These are phyloP conservation scores for Himalopsyche kuldschensis DNA, from an alignment of 2,888 invertebrate species.

Conservation along the genomic window DNA sequence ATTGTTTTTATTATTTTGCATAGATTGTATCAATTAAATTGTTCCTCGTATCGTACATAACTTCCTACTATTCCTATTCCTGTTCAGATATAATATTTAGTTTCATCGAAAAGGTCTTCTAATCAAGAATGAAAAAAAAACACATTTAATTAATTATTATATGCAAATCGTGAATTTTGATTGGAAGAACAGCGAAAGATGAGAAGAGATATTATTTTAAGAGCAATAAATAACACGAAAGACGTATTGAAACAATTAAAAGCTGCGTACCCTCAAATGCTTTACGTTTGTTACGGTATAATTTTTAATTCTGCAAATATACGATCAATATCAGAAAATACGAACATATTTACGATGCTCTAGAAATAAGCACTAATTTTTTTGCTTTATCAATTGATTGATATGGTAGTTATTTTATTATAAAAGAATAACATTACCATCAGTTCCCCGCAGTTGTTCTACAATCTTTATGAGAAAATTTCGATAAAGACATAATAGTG, in stretches of 20 bases:
- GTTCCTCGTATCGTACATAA: no score
- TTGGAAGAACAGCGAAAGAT: not conserved
- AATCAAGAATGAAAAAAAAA: not conserved
- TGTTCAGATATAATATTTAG: not conserved
- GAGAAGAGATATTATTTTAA: not conserved
- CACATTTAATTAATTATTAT: not conserved
- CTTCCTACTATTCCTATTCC: no score
- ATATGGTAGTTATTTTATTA: no score
- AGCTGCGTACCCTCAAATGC: not conserved
- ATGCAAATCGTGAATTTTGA: not conserved
- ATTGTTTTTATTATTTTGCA: no score
- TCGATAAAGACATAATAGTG: no score
- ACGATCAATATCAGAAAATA: not conserved
- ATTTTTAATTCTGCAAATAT: not conserved
- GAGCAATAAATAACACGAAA: not conserved
- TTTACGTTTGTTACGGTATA: not conserved
- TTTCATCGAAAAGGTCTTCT: not conserved
- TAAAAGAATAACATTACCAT: no score
- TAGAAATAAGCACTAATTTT: no score
- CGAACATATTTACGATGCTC: no score
- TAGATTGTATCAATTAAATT: no score
- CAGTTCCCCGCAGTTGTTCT: no score
- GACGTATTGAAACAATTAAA: not conserved
- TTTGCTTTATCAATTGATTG: no score
- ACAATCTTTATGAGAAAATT: no score